phyloP scores from a whole-genome alignment of 2,113 vertebrate genomes.

The Oncorhynchus kisutch region DNA sequence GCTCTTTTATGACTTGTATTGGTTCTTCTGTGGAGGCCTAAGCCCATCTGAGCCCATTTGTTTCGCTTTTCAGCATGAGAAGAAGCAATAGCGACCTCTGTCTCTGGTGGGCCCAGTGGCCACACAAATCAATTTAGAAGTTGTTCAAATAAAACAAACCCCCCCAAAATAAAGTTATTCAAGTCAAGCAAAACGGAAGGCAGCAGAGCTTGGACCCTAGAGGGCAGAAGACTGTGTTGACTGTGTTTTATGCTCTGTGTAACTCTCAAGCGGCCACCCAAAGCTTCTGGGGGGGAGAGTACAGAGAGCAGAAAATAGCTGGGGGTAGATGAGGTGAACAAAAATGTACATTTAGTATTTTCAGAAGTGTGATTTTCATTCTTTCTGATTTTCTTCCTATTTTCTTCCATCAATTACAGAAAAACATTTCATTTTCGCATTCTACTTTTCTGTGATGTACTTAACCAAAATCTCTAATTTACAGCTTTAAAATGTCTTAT shows the following conservation, averaged over 20 bases:
- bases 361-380: no score
- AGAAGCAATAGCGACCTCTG: conserved; percentile 11
- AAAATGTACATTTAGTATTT: no score
- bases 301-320: background rate
- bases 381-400: no score
- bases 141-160: conserved; percentile 34
- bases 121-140: conserved; percentile 19
- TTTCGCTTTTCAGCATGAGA: conserved; percentile 2
- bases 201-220: background rate
- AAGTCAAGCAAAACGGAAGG: conserved; percentile 8
- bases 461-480: no score
- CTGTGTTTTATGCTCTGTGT: background rate
- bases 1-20: conserved; percentile 26
- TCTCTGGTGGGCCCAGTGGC: conserved; percentile 15
- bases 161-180: conserved; percentile 11
- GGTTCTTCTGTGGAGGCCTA: conserved; percentile 26
- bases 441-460: no score
- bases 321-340: no score
- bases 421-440: no score
- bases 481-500: no score
- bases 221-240: background rate
- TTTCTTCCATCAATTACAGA: no score
- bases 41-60: conserved; percentile 15
- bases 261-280: background rate
- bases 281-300: background rate